Conservation (phyloP, 2,888 invertebrate genomes). For the Clusia tigrina region DNA sequence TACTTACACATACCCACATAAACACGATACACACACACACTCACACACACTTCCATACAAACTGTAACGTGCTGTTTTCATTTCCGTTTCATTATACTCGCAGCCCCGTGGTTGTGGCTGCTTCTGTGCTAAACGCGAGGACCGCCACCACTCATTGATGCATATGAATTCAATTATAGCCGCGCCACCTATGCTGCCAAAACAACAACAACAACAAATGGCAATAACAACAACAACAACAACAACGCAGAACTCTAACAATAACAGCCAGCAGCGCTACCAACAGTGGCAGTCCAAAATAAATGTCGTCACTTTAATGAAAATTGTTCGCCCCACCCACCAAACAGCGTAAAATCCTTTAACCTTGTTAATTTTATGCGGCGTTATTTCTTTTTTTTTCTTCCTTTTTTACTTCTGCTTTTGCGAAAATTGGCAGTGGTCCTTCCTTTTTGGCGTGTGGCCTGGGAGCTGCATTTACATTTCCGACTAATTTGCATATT, state of each 20-base stretch:
- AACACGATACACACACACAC: background rate
- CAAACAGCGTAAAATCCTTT: conserved; percentile 31
- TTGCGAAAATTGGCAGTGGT: conserved; percentile 31
- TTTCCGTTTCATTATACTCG: conserved; percentile 34
- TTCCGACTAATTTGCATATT: conserved; percentile 60
- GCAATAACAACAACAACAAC: conserved; percentile 24
- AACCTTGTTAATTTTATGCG: conserved; percentile 60
- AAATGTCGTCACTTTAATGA: conserved; percentile 48
- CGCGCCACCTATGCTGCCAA: conserved; percentile 50
- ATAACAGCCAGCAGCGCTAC: background rate
- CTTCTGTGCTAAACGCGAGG: background rate
- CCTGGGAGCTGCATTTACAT: conserved; percentile 49
- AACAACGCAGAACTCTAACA: conserved; percentile 13
- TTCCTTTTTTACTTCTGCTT: conserved; percentile 26
- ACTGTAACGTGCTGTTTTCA: conserved; percentile 18
- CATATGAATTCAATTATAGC: conserved; percentile 62
- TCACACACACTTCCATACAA: conserved; percentile 10
- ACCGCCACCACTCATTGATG: conserved; percentile 50
- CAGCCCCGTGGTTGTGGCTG: background rate
- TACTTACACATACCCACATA: conserved; percentile 5
- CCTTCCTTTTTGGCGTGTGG: conserved; percentile 23
- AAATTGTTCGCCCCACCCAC: conserved; percentile 40
- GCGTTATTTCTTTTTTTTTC: conserved; percentile 16
- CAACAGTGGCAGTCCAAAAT: conserved; percentile 32
- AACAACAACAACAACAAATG: conserved; percentile 34